Evolutionary conservation across 2,888 invertebrate species (phyloP).

Genomic region (Drosophila nr. perissopoda): DNA sequence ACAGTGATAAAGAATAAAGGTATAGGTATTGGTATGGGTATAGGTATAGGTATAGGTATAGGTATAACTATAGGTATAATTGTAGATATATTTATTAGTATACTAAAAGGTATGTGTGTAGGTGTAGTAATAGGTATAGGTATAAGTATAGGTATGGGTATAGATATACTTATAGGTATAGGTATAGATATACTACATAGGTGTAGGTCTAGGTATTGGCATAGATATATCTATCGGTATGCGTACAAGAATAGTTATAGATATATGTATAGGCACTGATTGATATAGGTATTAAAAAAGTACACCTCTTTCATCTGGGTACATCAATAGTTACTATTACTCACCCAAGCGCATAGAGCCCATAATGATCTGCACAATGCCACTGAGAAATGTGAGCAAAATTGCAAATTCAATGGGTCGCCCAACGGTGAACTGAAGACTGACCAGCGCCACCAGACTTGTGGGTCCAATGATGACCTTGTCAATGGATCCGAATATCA

Average conservation of each 20-base stretch:
- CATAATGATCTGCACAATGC: slow-evolving; percentile 91
- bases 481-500: slow-evolving; percentile 93
- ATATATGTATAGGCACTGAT: background rate
- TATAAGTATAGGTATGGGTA: too few species aligned
- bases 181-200: background rate
- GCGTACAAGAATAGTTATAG: background rate
- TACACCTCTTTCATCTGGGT: background rate
- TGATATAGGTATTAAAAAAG: background rate
- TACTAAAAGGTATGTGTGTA: background rate
- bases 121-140: background rate
- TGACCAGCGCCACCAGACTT: slow-evolving; percentile 92
- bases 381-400: slow-evolving; percentile 91
- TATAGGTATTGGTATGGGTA: background rate
- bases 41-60: background rate
- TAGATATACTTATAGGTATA: background rate
- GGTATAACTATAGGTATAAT: too few species aligned
- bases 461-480: slow-evolving; percentile 94
- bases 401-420: slow-evolving; percentile 91
- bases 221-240: background rate
- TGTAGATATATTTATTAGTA: background rate
- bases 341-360: slow-evolving; percentile 91
- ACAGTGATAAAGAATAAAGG: slow-evolving; percentile 5
- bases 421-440: slow-evolving; percentile 90
- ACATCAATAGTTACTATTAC: slow-evolving; percentile 25
- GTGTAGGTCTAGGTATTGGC: background rate